These are phyloP conservation scores for Amphilophus citrinellus DNA, from an alignment of 2,113 vertebrate genomes.

Conservation along the genomic window DNA sequence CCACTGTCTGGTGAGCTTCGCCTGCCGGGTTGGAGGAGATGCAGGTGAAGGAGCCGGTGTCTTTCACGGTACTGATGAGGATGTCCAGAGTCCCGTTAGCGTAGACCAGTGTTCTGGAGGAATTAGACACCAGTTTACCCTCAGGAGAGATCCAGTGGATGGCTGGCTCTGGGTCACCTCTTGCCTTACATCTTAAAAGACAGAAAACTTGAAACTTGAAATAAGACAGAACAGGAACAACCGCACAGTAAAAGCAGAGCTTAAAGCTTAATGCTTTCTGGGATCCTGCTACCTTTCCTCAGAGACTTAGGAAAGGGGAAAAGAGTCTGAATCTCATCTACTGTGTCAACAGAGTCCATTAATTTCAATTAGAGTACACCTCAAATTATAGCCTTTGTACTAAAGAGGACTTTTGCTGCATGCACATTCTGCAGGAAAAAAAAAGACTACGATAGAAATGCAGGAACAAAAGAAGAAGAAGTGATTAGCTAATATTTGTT, in stretches of 20 bases:
- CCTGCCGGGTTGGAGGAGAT: constrained; percentile 98
- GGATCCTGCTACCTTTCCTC: background rate
- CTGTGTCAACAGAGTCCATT: background rate
- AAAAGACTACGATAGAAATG: background rate
- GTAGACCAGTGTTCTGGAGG: constrained; percentile 91
- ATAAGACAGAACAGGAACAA: constrained; percentile 20
- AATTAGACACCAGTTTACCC: constrained; percentile 95
- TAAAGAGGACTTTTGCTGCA: background rate
- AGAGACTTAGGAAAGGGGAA: background rate
- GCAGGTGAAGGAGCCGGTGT: constrained; percentile 95
- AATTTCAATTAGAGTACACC: constrained; percentile 7
- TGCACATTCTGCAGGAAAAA: too few species aligned
- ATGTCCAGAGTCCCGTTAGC: constrained; percentile 96
- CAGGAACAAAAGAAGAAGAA: too few species aligned
- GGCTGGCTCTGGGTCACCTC: constrained; percentile 95
- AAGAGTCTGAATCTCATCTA: background rate
- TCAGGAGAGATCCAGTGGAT: constrained; percentile 99
- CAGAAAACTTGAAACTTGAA: constrained; percentile 15
- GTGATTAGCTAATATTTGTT: background rate
- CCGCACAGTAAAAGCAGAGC: background rate
- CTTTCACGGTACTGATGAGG: constrained; percentile 96
- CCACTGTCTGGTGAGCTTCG: constrained; percentile 92
- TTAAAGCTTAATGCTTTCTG: background rate
- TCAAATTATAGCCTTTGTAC: background rate
- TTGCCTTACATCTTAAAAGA: constrained; percentile 87